Evolutionary conservation across 2,888 invertebrate genomes (phyloP).

Genomic region (Ypsolopha scabrella): DNA sequence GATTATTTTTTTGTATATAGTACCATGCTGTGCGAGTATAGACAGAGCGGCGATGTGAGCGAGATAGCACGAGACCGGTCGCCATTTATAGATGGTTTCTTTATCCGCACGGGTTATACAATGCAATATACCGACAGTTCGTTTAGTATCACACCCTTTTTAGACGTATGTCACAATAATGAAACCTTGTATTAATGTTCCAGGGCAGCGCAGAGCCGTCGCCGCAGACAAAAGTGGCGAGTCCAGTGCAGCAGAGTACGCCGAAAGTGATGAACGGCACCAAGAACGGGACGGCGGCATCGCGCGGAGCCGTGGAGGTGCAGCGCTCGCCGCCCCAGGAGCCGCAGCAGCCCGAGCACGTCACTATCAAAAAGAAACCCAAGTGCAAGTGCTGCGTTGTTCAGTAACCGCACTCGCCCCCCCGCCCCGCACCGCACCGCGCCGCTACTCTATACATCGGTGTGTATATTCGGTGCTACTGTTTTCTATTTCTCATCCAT

Average conservation of each 20-base stretch:
- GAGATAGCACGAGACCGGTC: too few relatives aligned
- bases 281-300: slow-evolving; percentile 54
- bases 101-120: too few relatives aligned
- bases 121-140: too few relatives aligned
- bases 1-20: too few relatives aligned
- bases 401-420: slow-evolving; percentile 72
- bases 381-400: slow-evolving; percentile 96
- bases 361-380: slow-evolving; percentile 94
- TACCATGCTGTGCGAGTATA: too few relatives aligned
- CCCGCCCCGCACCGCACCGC: slow-evolving; percentile 8
- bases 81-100: too few relatives aligned
- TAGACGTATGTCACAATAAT: too few relatives aligned
- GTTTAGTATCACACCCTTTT: too few relatives aligned
- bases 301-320: slow-evolving; percentile 71
- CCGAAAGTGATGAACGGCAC: slow-evolving; percentile 58
- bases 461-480: slow-evolving; percentile 55
- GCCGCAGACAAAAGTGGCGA: slow-evolving; percentile 44
- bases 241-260: slow-evolving; percentile 40
- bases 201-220: slow-evolving; percentile 50
- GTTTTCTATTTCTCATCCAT: slow-evolving; percentile 19
- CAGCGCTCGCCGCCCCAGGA: slow-evolving; percentile 82
- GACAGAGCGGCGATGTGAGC: too few relatives aligned
- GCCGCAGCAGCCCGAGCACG: slow-evolving; percentile 88
- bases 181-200: not conserved
- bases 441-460: not conserved